Evolutionary conservation across 1,140 invertebrate species (phyloP), one percentile per base, ranked within the genome.

Genomic region (Temnothorax curvispinosus): DNA sequence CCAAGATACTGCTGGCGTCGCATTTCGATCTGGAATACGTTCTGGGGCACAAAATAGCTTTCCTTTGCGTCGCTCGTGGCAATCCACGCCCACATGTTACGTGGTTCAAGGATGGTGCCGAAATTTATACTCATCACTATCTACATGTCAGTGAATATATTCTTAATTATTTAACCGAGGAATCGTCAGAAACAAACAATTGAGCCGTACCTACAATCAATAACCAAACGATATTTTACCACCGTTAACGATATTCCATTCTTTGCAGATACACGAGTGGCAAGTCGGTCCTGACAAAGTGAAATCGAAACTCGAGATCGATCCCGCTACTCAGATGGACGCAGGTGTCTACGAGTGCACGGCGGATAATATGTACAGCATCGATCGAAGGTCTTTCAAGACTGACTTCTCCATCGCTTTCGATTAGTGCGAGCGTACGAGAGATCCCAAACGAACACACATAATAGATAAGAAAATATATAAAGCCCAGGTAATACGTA

Each of bases 21-120:
- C 98, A 99, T 94, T 99, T 99, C 95, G 98, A 99, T 95, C 97
- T 98, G 95, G 98, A 99, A 96, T 99, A 99, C 95, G 97, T 98
- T 50, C 93, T 99, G 87, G 98, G 98, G 6, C 98, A 99, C 94
- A 99, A 99, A 95, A 98, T 99, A 75, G 97, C 97, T 2, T 99
- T 99, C 92, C 95, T 99, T 21, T 99, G 98, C 93, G 97, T 98
- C 18, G 98, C 98, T 1, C 97, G 97, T 92, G 98, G 98, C 18
- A 97, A 96, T 85, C 98, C 98, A 3, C 95, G 98, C 64, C 98
- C 98, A 0, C 97, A 98, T 50, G 98, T 99, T 56, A 98, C 98
- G 9, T 99, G 98, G 98, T 98, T 98, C 93, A 99, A 99, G 94
- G 98, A 99, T 95, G 98, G 98, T 11, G 97, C 97, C 21, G 98